These are phyloP conservation scores for Aphodius granarius DNA, from an alignment of 2,888 invertebrate genomes.

Conservation along the genomic window DNA sequence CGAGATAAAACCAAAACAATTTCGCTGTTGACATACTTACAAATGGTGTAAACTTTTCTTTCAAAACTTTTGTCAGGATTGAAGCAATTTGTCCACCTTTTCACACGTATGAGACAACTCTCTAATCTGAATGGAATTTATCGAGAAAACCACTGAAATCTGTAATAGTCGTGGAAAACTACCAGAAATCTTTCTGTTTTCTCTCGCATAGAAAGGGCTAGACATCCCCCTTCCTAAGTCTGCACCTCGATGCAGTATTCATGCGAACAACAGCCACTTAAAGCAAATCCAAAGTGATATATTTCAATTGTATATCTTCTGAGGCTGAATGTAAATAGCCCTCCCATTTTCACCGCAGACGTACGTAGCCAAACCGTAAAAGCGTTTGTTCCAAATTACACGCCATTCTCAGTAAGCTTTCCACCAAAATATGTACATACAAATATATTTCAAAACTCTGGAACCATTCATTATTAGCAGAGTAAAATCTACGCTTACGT, in stretches of 20 bases:
- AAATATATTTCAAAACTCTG: neutral
- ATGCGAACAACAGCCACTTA: slow-evolving; percentile 22
- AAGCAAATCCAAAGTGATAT: slow-evolving; percentile 25
- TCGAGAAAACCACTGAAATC: neutral
- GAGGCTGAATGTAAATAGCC: slow-evolving; percentile 3
- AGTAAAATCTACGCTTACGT: neutral
- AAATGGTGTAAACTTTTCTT: slow-evolving; percentile 8
- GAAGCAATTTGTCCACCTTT: neutral
- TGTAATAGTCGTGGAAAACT: neutral
- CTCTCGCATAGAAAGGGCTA: neutral
- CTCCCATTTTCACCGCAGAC: neutral
- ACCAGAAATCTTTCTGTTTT: neutral
- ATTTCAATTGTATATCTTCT: slow-evolving; percentile 21
- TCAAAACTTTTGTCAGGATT: slow-evolving; percentile 6
- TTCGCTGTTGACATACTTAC: slow-evolving; percentile 2
- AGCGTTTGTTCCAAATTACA: neutral
- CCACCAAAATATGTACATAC: neutral
- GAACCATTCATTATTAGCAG: neutral
- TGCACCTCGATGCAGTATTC: slow-evolving; percentile 28
- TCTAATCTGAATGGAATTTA: neutral
- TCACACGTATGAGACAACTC: neutral
- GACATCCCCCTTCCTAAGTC: neutral
- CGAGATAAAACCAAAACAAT: neutral
- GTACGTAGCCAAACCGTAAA: neutral
- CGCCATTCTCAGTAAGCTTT: neutral